phyloP scores from a whole-genome alignment of 2,113 vertebrate genomes.

The Cebidichthys violaceus region DNA sequence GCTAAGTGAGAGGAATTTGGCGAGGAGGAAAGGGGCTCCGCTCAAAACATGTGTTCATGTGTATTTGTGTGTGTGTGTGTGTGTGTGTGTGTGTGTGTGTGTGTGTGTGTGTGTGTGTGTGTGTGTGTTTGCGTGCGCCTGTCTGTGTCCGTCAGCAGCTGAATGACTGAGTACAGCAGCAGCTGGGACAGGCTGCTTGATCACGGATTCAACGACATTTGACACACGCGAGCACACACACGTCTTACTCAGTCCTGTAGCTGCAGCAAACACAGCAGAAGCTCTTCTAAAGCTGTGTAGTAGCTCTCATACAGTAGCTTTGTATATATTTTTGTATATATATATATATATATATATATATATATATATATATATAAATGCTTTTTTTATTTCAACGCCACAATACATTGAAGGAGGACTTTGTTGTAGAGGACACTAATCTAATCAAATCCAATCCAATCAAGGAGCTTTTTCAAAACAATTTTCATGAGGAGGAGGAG shows the following conservation, averaged over 20 bases:
- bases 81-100: slow-evolving; percentile 22
- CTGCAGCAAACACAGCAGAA: slow-evolving; percentile 42
- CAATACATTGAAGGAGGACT: not conserved
- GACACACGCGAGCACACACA: slow-evolving; percentile 44
- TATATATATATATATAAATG: no score
- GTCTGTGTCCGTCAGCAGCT: slow-evolving; percentile 66
- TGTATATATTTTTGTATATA: slow-evolving; percentile 21
- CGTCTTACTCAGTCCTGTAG: slow-evolving; percentile 43
- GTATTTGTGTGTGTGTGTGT: slow-evolving; percentile 14
- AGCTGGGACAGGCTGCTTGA: slow-evolving; percentile 71
- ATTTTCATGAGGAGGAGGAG: slow-evolving; percentile 1
- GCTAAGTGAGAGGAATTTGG: slow-evolving; percentile 62
- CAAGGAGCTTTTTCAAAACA: not conserved
- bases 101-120: slow-evolving; percentile 20
- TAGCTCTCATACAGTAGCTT: slow-evolving; percentile 5
- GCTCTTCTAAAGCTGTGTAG: slow-evolving; percentile 17
- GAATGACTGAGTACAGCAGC: slow-evolving; percentile 72
- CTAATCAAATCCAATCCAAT: slow-evolving; percentile 9
- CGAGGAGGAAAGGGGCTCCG: not conserved
- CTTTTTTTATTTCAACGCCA: not conserved
- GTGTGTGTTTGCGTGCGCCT: slow-evolving; percentile 34
- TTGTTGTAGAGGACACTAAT: not conserved
- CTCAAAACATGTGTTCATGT: not conserved
- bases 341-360: not conserved
- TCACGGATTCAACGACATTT: slow-evolving; percentile 54